Evolutionary conservation across 2,888 invertebrate species (phyloP), one percentile per base, ranked within the genome.

Genomic region (Phengaris alcon): DNA sequence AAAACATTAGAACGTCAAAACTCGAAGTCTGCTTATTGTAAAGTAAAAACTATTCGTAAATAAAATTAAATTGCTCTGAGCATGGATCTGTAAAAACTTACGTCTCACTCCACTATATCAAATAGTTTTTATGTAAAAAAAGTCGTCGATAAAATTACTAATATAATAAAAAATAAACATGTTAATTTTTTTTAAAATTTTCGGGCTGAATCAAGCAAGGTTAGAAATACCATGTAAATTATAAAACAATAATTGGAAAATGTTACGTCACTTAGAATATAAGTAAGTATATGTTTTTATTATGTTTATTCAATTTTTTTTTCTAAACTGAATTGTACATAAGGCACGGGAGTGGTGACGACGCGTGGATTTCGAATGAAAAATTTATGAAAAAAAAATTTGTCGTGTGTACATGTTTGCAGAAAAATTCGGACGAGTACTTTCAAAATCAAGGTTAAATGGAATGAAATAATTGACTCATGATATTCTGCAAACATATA

Each of bases 251-350:
- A 79, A 79, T 77, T 81, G 80, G 81, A 82, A 55, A 76, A 77
- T 76, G 76, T 80, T 82, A 84, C 83, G 87, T 88, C 88, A 88
- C 90, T 88, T 91, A 91, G 92, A 88, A 88, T 82, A 87, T 91
- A 91, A 91, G 91, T 85, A 88, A 91, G 91, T 85, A 88, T 87
- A 91, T 86, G 86, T 86, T 90, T 89, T 90, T 88, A 79, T 89
- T 88, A 88, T 87, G 87, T 89, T 89, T 89, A 87, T 87, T 85
- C 80, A 84, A 87, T 86, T 86, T 35, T 88, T 85, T 86, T 85
- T 86, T 89, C 86, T 87, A 86, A 84, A 86, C 80, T 86, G 84
- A 82, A 83, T 84, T 78, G 81, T 81, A 80, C 82, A 84, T 82
- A 84, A 82, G 86, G 85, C 85, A 83, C 85, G 86, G 83, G 84